Evolutionary conservation across 2,888 invertebrate species (phyloP).

Genomic region (Trissolcus brochymenae): DNA sequence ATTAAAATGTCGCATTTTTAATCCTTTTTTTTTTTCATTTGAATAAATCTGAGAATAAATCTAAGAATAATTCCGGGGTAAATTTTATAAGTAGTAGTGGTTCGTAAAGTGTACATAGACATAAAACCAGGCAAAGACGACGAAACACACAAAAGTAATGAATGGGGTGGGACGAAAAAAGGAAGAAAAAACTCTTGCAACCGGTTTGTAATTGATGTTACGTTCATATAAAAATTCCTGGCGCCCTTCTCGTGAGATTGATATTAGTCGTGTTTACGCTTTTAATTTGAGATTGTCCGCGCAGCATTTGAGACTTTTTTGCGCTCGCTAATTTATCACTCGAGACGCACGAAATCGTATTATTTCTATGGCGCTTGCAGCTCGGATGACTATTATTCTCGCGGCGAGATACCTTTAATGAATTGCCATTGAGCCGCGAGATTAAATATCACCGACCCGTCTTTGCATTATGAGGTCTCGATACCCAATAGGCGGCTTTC

Average conservation of each 20-base stretch:
- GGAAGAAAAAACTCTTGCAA: slow-evolving; percentile 10
- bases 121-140: slow-evolving; percentile 32
- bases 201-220: slow-evolving; percentile 41
- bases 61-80: slow-evolving; percentile 31
- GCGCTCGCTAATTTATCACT: slow-evolving; percentile 21
- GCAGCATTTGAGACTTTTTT: slow-evolving; percentile 9
- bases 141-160: slow-evolving; percentile 36
- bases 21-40: not conserved
- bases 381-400: slow-evolving; percentile 16
- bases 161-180: slow-evolving; percentile 28
- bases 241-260: slow-evolving; percentile 30
- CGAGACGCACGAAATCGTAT: slow-evolving; percentile 17
- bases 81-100: slow-evolving; percentile 35
- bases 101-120: slow-evolving; percentile 33
- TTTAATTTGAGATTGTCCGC: slow-evolving; percentile 38
- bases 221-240: slow-evolving; percentile 37
- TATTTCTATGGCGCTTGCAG: slow-evolving; percentile 10
- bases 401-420: slow-evolving; percentile 22
- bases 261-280: slow-evolving; percentile 47
- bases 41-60: not conserved
- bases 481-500: slow-evolving; percentile 42
- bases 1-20: not conserved
- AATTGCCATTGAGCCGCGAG: slow-evolving; percentile 30
- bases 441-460: slow-evolving; percentile 38
- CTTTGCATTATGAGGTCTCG: slow-evolving; percentile 28